These are phyloP conservation scores for Rynchops niger DNA, from an alignment of 2,113 vertebrate genomes.

Conservation along the genomic window DNA sequence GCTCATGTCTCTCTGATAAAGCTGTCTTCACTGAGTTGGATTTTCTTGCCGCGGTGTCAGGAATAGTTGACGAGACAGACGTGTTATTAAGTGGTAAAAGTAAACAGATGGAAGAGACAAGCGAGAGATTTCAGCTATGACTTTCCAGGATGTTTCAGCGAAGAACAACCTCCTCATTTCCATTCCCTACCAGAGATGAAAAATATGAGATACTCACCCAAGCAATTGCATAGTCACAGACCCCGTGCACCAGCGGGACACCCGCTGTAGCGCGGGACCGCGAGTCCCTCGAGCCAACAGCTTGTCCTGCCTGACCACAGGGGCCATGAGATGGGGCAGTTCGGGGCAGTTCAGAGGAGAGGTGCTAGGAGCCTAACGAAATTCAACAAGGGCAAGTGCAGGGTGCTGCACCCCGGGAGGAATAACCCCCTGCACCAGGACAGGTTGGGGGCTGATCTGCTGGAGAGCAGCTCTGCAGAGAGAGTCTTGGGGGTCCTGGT, in stretches of 20 bases:
- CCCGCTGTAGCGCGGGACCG: accelerated
- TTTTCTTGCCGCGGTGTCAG: constrained; percentile 19
- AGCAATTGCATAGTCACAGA: neutral
- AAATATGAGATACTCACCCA: neutral
- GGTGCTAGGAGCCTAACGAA: neutral
- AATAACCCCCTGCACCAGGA: neutral
- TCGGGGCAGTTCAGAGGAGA: neutral
- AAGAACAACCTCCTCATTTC: neutral
- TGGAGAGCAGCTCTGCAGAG: neutral
- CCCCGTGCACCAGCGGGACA: neutral
- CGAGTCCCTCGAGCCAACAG: neutral
- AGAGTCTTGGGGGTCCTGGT: neutral
- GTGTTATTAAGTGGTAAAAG: constrained; percentile 49
- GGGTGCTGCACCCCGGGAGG: neutral
- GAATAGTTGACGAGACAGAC: constrained; percentile 15
- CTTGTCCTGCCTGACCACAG: neutral
- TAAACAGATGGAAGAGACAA: constrained; percentile 47
- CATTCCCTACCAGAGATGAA: neutral
- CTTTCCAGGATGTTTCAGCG: constrained; percentile 19
- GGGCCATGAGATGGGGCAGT: neutral
- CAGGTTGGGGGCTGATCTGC: neutral
- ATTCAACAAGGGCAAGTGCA: neutral
- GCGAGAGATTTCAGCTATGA: constrained; percentile 1
- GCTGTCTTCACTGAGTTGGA: neutral
- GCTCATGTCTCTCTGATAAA: constrained; percentile 28